These are phyloP conservation scores for Siphamia tubifer DNA, from an alignment of 2,113 vertebrate genomes.

Conservation along the genomic window DNA sequence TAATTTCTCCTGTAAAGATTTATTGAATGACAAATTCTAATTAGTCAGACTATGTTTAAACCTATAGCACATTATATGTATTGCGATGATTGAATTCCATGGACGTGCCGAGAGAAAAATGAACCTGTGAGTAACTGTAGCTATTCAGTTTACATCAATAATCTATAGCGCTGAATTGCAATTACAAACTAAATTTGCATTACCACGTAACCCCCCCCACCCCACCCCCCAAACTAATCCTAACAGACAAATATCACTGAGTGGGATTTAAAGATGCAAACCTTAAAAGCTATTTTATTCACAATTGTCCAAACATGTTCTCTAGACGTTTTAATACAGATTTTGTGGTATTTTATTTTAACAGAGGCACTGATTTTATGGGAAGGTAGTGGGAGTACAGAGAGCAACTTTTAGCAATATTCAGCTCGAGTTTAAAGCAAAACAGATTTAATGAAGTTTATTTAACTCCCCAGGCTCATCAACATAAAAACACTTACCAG, in stretches of 20 bases:
- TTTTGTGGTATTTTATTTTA: constrained; percentile 30
- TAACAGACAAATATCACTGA: neutral
- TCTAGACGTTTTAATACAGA: constrained; percentile 29
- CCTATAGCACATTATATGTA: too few relatives aligned
- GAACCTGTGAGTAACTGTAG: too few relatives aligned
- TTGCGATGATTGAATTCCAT: too few relatives aligned
- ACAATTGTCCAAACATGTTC: constrained; percentile 38
- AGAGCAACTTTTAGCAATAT: constrained; percentile 31
- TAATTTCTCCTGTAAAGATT: too few relatives aligned
- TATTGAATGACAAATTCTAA: too few relatives aligned
- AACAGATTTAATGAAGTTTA: constrained; percentile 69
- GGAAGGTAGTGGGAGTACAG: neutral
- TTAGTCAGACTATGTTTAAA: too few relatives aligned
- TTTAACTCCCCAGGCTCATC: constrained; percentile 66
- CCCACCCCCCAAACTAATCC: too few relatives aligned
- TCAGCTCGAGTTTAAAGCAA: constrained; percentile 22
- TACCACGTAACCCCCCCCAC: neutral
- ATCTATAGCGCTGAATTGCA: too few relatives aligned
- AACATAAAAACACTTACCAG: constrained; percentile 67
- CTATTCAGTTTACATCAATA: too few relatives aligned
- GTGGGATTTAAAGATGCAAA: neutral
- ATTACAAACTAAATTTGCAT: too few relatives aligned
- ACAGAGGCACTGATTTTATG: constrained; percentile 43
- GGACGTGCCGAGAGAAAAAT: too few relatives aligned
- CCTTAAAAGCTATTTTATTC: constrained; percentile 8